These are phyloP conservation scores for Heliocidaris tuberculata DNA, from an alignment of 35 echinoderm and acorn worm genomes.

Conservation along the genomic window DNA sequence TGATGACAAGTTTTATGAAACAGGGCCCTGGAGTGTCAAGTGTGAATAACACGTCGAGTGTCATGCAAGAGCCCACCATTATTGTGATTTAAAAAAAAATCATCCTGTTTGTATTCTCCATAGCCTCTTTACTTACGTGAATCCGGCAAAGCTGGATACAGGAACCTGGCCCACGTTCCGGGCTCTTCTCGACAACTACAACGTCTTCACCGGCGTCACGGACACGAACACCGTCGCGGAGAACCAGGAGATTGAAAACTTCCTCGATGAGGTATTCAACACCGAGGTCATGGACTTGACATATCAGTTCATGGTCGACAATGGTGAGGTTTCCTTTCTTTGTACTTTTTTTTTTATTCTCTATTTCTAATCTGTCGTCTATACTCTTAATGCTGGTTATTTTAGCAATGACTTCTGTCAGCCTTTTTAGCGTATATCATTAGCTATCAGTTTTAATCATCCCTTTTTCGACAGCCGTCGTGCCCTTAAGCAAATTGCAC, in stretches of 20 bases:
- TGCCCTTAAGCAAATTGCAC: too few relatives aligned
- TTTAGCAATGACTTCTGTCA: not conserved
- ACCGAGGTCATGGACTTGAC: slow-evolving; percentile 73
- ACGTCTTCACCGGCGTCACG: slow-evolving; percentile 31
- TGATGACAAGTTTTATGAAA: too few relatives aligned
- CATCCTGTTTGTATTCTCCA: not conserved
- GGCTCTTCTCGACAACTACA: slow-evolving; percentile 76
- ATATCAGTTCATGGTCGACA: slow-evolving; percentile 41
- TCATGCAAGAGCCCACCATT: too few relatives aligned
- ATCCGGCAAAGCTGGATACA: slow-evolving; percentile 7
- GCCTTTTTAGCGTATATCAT: too few relatives aligned
- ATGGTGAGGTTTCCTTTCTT: slow-evolving; percentile 46
- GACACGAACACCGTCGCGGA: slow-evolving; percentile 42
- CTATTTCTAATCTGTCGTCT: not conserved
- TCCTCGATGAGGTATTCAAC: slow-evolving; percentile 74
- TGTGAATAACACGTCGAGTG: too few relatives aligned
- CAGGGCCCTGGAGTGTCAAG: too few relatives aligned
- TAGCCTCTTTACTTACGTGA: slow-evolving; percentile 63
- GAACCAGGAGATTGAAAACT: slow-evolving; percentile 53
- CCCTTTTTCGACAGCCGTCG: too few relatives aligned
- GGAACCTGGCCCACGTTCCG: slow-evolving; percentile 64
- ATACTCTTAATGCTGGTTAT: not conserved
- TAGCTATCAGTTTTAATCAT: too few relatives aligned
- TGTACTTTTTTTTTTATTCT: not conserved
- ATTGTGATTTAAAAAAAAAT: too few relatives aligned